Conservation (phyloP, 2,113 vertebrate species). For the Abramis brama region DNA sequence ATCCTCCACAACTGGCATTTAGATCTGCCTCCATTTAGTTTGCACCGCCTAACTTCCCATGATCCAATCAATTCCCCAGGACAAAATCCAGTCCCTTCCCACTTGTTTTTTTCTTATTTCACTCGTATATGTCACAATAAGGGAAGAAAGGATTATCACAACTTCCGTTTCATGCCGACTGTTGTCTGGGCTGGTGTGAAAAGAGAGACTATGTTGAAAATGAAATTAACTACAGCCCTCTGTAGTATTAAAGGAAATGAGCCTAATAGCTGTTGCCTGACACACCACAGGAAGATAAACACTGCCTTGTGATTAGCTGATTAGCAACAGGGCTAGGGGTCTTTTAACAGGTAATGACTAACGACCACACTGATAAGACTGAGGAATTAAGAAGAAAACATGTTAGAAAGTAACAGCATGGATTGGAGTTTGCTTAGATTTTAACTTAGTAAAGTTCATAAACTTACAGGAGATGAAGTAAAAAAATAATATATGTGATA, state of each 20-base stretch:
- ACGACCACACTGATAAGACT: slow-evolving; percentile 11
- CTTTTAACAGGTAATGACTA: slow-evolving; percentile 47
- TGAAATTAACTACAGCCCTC: neutral
- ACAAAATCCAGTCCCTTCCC: too few relatives aligned
- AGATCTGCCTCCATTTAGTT: too few relatives aligned
- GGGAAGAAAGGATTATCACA: too few relatives aligned
- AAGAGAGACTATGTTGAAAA: neutral
- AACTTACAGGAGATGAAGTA: neutral
- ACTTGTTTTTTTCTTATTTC: too few relatives aligned
- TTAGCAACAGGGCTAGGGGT: slow-evolving; percentile 24
- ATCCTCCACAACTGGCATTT: too few relatives aligned
- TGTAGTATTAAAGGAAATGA: slow-evolving; percentile 40
- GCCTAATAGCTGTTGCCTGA: slow-evolving; percentile 8
- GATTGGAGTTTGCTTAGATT: neutral
- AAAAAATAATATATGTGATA: too few relatives aligned
- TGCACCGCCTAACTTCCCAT: too few relatives aligned
- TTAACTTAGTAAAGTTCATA: neutral
- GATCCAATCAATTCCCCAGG: too few relatives aligned
- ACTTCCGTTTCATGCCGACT: too few relatives aligned
- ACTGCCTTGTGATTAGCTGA: slow-evolving; percentile 30
- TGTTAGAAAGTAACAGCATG: neutral
- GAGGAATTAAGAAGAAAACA: neutral
- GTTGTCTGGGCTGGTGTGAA: neutral
- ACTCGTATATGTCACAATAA: too few relatives aligned
- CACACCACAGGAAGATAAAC: slow-evolving; percentile 46